phyloP scores from a whole-genome alignment of 2,113 vertebrate genomes.

The Eonycteris spelaea region DNA sequence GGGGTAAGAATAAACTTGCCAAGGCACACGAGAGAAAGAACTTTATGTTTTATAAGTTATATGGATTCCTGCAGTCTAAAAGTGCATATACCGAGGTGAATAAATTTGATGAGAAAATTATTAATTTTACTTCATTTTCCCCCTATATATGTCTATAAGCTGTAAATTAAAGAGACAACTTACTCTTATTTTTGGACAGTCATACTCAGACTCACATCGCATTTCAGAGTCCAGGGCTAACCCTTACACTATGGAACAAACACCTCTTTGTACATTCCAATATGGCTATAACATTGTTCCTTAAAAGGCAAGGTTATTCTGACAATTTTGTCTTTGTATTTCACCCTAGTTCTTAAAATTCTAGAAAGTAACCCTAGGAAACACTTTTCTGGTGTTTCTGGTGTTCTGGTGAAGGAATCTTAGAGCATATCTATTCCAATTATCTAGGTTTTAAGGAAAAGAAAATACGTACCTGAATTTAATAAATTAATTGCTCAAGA shows the following conservation, averaged over 20 bases:
- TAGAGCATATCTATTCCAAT: neutral
- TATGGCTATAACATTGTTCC: too few relatives aligned
- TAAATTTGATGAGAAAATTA: neutral
- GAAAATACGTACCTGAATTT: neutral
- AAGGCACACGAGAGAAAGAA: neutral
- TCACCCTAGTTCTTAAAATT: neutral
- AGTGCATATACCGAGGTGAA: neutral
- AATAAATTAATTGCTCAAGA: neutral
- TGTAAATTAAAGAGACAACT: neutral
- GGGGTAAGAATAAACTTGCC: neutral
- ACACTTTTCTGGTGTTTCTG: neutral
- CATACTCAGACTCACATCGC: neutral
- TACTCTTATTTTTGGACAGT: neutral
- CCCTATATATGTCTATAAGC: neutral
- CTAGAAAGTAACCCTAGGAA: neutral
- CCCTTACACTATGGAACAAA: too few relatives aligned
- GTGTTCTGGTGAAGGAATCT: neutral
- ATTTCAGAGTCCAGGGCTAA: neutral
- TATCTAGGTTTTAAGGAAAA: neutral
- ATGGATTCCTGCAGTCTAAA: neutral
- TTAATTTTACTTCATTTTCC: neutral
- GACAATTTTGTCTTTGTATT: neutral
- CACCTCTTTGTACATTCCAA: neutral
- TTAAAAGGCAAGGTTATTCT: neutral
- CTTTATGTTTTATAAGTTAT: neutral